phyloP scores from a whole-genome alignment of 2,888 invertebrate species.

The Epinotia demarniana region DNA sequence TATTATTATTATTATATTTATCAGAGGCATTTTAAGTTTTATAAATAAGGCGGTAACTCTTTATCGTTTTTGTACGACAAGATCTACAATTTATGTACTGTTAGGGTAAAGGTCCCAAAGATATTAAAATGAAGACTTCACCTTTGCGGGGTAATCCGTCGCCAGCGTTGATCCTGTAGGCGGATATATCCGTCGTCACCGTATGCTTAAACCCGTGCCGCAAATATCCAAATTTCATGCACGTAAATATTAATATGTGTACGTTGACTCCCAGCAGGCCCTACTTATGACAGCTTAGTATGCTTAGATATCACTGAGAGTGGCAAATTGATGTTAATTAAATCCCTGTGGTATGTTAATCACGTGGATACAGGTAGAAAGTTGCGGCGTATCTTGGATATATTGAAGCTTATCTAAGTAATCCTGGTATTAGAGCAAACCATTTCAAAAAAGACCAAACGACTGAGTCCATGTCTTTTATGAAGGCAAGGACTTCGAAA shows the following conservation, averaged over 20 bases:
- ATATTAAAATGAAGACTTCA: not conserved
- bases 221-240: slow-evolving; percentile 6
- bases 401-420: too few relatives aligned
- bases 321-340: slow-evolving; percentile 50
- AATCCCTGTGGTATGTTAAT: slow-evolving; percentile 47
- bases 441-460: too few relatives aligned
- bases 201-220: not conserved
- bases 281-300: slow-evolving; percentile 25
- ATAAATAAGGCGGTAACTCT: too few relatives aligned
- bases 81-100: not conserved
- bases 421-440: too few relatives aligned
- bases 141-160: not conserved
- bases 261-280: slow-evolving; percentile 1
- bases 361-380: not conserved
- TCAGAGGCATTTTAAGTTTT: too few relatives aligned
- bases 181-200: not conserved
- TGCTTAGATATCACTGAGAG: slow-evolving; percentile 31
- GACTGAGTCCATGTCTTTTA: too few relatives aligned
- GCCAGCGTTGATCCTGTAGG: not conserved
- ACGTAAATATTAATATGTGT: slow-evolving; percentile 8
- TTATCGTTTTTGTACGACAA: too few relatives aligned
- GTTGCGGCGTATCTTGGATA: not conserved
- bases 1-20: too few relatives aligned
- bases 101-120: not conserved
- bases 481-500: too few relatives aligned